These are phyloP conservation scores for Anthrax anthrax DNA, from an alignment of 2,888 invertebrate species.

Conservation along the genomic window DNA sequence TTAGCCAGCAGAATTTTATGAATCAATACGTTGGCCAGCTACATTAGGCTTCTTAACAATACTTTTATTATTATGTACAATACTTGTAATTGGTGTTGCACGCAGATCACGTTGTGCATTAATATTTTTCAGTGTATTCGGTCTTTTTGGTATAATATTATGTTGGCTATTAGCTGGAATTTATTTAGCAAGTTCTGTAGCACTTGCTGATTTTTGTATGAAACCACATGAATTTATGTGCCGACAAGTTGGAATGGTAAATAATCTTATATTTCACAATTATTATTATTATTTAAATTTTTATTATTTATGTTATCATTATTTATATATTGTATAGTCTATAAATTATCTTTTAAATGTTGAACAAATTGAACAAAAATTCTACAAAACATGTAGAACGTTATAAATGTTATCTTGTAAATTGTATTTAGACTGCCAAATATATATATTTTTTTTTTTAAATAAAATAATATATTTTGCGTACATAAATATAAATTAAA, in stretches of 20 bases:
- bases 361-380: no score
- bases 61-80: slow-evolving; percentile 29
- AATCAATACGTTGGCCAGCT: slow-evolving; percentile 35
- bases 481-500: no score
- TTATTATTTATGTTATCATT: no score
- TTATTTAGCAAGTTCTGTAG: slow-evolving; percentile 72
- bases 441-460: no score
- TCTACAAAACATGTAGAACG: no score
- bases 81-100: slow-evolving; percentile 34
- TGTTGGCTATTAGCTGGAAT: slow-evolving; percentile 81
- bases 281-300: slow-evolving; percentile 2
- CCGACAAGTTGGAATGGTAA: slow-evolving; percentile 33
- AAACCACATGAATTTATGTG: slow-evolving; percentile 51
- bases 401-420: no score
- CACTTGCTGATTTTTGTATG: slow-evolving; percentile 71
- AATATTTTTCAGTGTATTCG: slow-evolving; percentile 78
- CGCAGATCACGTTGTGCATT: slow-evolving; percentile 64
- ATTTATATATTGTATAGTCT: no score
- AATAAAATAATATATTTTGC: no score
- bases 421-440: no score
- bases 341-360: no score
- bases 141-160: slow-evolving; percentile 39
- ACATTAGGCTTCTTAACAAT: slow-evolving; percentile 33
- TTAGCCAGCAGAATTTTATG: slow-evolving; percentile 31
- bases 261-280: no score